Base-by-base conservation (phyloP, 2,888 invertebrate genomes). In the Charanyca ferruginea region DNA sequence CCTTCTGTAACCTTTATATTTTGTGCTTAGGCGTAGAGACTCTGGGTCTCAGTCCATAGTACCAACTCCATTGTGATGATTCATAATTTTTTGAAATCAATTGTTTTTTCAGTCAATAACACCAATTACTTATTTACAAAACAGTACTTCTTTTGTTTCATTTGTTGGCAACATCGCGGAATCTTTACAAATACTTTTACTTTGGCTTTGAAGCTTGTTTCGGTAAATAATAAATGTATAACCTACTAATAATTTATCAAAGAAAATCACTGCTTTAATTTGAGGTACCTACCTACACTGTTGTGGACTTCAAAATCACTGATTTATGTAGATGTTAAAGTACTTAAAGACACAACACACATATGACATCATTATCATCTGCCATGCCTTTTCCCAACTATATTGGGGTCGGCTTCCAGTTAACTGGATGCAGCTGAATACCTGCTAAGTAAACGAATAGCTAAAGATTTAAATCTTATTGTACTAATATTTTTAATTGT, bases 141-240 rank as follows among this genome's bases (percentile, higher is more conserved):
- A 52, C 48, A 22, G 32, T 38, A 41, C 5, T 54, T 59, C 74
- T 57, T 57, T 77, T 75, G 74, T 77, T 77, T 55, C 16, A 28
- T 49, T 75, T 55, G 22, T 66, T 51, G 55, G 66, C 57, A 75
- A 66, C 51, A 69, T 54, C 22, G 41, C n/a, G 52, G 66, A 81
- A 78, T 78, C 59, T 69, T 73, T 71, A 63, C 44, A 75, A 73
- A 77, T 73, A 66, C 76, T 68, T 72, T 71, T 2, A 11, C 71
- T 72, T 71, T 64, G 44, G 66, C 83, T 86, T 86, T 86, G 83
- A 84, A 66, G 63, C 49, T 54, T 54, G 80, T 61, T 85, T 79
- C 76, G 13, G 35, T 7, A 52, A 80, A 79, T 80, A 77, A 81
- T 76, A 45, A 66, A 63, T 71, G 11, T 7, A 8, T 20, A 23